These are phyloP conservation scores for Toxotes jaculatrix DNA, from an alignment of 2,113 vertebrate species.

Conservation along the genomic window DNA sequence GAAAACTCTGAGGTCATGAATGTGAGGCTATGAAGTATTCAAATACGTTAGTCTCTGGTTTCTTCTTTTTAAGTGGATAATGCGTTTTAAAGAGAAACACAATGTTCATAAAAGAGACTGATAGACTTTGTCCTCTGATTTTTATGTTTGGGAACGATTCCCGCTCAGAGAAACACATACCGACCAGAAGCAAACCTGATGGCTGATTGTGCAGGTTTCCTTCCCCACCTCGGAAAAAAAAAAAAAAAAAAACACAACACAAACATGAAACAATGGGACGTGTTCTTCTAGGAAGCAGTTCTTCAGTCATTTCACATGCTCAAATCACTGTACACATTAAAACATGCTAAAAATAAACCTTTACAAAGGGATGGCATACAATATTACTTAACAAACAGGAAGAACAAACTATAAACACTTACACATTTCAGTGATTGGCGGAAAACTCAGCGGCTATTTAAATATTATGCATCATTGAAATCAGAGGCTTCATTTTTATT, in stretches of 20 bases:
- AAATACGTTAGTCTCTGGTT: too few relatives aligned
- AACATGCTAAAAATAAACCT: constrained; percentile 62
- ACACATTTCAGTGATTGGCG: constrained; percentile 13
- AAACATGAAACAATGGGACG: constrained; percentile 70
- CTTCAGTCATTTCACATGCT: constrained; percentile 42
- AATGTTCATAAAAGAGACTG: too few relatives aligned
- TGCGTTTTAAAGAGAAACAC: too few relatives aligned
- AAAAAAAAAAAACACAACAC: background rate
- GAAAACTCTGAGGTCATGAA: background rate
- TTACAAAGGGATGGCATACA: constrained; percentile 34
- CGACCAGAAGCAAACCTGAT: constrained; percentile 30
- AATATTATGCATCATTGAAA: background rate
- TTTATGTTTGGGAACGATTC: constrained; percentile 3
- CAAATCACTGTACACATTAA: constrained; percentile 39
- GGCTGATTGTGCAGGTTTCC: constrained; percentile 73
- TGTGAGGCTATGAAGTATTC: background rate
- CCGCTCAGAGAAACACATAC: constrained; percentile 16
- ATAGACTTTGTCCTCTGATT: background rate
- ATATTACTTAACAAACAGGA: constrained; percentile 61
- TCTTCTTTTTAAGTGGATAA: too few relatives aligned
- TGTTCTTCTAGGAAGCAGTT: constrained; percentile 51
- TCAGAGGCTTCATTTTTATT: background rate
- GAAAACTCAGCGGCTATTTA: background rate
- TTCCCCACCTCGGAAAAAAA: constrained; percentile 45
- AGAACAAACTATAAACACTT: constrained; percentile 30